Conservation (phyloP, 2,888 invertebrate species). For the Alviniconcha strummeri region DNA sequence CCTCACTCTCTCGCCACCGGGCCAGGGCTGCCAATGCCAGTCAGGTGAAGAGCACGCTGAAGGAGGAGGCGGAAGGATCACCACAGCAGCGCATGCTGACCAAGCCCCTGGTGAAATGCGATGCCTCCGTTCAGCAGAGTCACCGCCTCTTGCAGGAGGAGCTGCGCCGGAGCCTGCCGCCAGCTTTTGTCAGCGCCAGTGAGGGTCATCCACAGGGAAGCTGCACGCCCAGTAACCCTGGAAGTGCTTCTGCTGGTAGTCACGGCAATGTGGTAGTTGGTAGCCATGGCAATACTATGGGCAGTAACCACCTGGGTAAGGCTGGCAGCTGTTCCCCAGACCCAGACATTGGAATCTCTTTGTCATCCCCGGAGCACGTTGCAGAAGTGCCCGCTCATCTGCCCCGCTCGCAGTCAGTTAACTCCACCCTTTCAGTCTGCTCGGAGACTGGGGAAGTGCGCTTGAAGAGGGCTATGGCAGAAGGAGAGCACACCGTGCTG, state of each 20-base stretch:
- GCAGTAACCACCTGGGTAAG: not conserved
- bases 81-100: conserved; percentile 25
- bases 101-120: conserved; percentile 16
- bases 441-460: conserved; percentile 60
- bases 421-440: conserved; percentile 56
- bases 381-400: not conserved
- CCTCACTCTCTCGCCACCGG: conserved; percentile 21
- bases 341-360: not conserved
- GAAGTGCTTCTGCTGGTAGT: not conserved
- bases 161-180: conserved; percentile 28
- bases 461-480: conserved; percentile 26
- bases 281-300: not conserved
- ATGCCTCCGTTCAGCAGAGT: conserved; percentile 18
- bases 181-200: not conserved
- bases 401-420: conserved; percentile 51
- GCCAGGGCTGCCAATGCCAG: not conserved
- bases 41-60: not conserved
- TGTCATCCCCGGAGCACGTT: too few relatives aligned
- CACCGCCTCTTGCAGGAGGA: conserved; percentile 31
- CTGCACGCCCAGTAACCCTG: not conserved
- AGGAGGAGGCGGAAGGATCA: not conserved
- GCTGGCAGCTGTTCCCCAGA: not conserved
- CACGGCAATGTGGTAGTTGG: not conserved
- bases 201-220: not conserved
- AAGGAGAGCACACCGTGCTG: conserved; percentile 35